These are phyloP conservation scores for Phalanger gymnotis DNA, from an alignment of 2,797 vertebrate genomes.

Conservation along the genomic window DNA sequence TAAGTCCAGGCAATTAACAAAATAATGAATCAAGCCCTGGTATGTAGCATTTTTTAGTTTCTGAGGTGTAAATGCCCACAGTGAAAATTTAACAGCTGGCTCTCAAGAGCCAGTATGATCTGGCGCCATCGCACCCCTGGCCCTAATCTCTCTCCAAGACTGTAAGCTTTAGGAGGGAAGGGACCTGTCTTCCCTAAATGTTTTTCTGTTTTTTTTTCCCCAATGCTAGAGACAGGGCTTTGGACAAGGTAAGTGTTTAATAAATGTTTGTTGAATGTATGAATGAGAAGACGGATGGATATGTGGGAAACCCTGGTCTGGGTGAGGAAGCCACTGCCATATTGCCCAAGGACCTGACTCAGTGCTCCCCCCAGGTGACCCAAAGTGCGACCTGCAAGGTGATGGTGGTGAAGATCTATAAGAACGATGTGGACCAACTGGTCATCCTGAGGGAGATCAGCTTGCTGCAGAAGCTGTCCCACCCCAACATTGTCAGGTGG, in stretches of 20 bases:
- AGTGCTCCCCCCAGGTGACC: conserved; percentile 84
- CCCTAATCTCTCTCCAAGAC: neutral
- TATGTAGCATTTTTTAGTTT: neutral
- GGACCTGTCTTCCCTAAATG: neutral
- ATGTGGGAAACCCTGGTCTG: neutral
- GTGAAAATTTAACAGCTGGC: neutral
- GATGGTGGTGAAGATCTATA: conserved; percentile 95
- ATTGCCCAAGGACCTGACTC: conserved; percentile 23
- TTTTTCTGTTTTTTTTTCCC: neutral
- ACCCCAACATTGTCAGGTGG: conserved; percentile 93
- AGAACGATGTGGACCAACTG: conserved; percentile 92
- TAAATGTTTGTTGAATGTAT: neutral
- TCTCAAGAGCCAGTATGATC: neutral
- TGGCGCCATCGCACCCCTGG: neutral
- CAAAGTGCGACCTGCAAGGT: conserved; percentile 87
- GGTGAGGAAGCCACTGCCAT: neutral
- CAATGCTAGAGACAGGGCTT: neutral
- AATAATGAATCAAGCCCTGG: neutral
- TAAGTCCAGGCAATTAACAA: neutral
- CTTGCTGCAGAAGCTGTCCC: conserved; percentile 93
- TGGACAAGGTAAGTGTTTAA: neutral
- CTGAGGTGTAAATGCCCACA: neutral
- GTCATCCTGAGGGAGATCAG: conserved; percentile 93
- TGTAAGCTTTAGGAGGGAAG: neutral
- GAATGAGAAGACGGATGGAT: neutral